These are phyloP conservation scores for Muntiacus muntjak DNA, from an alignment of 2,113 vertebrate genomes.

Conservation along the genomic window DNA sequence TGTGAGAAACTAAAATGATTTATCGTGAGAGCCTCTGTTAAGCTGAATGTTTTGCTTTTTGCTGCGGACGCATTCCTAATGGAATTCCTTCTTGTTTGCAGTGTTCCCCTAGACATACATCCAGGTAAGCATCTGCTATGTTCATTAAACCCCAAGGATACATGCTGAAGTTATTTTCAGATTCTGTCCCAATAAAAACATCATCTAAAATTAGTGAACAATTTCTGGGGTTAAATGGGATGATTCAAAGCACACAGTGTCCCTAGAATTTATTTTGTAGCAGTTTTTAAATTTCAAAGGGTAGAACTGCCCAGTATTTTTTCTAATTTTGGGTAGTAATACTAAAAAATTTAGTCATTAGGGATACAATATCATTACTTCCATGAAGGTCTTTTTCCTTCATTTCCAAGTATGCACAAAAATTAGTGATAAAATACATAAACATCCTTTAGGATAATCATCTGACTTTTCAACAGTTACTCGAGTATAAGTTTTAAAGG, in stretches of 20 bases:
- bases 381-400: not conserved
- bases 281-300: constrained; percentile 11
- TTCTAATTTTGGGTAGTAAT: not conserved
- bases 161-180: constrained; percentile 64
- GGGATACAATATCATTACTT: constrained; percentile 17
- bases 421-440: not conserved
- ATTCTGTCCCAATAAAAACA: constrained; percentile 58
- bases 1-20: not conserved
- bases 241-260: not conserved
- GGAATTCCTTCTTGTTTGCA: constrained; percentile 26
- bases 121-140: constrained; percentile 57
- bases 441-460: not conserved
- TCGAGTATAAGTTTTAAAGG: not conserved
- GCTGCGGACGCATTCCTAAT: not conserved
- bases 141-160: constrained; percentile 45
- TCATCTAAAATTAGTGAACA: constrained; percentile 44
- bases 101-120: constrained; percentile 36
- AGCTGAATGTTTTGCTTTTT: not conserved
- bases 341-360: constrained; percentile 8
- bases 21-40: not conserved
- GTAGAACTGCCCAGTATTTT: constrained; percentile 10
- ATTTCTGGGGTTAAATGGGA: constrained; percentile 43
- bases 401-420: constrained; percentile 17
- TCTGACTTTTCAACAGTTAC: not conserved
- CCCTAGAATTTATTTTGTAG: constrained; percentile 20